phyloP scores from a whole-genome alignment of 2,113 vertebrate genomes.

The Ellobius talpinus region DNA sequence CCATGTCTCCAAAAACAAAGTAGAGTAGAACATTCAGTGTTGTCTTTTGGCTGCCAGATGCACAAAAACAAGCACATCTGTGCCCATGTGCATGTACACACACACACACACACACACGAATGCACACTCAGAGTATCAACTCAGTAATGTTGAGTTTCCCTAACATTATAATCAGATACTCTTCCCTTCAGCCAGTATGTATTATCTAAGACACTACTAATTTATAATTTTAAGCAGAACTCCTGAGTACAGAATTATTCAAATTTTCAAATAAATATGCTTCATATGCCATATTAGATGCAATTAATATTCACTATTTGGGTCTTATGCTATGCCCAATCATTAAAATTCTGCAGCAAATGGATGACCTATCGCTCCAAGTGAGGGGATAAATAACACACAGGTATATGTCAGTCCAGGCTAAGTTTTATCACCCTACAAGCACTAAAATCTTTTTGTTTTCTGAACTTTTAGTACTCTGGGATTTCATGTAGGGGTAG shows the following conservation, averaged over 20 bases:
- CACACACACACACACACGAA: not conserved
- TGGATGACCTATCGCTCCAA: not conserved
- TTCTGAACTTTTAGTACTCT: not conserved
- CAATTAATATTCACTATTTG: not conserved
- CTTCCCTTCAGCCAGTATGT: not conserved
- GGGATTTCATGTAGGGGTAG: not conserved
- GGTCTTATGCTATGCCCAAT: not conserved
- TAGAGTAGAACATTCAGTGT: not conserved
- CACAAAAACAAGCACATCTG: not conserved
- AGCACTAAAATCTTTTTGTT: conserved; percentile 33
- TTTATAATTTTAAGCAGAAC: conserved; percentile 44
- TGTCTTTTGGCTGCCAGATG: not conserved
- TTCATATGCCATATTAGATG: not conserved
- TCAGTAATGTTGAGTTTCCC: conserved; percentile 43
- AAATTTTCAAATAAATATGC: conserved; percentile 59
- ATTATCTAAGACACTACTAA: conserved; percentile 27
- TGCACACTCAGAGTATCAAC: not conserved
- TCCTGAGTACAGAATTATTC: not conserved
- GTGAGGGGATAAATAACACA: not conserved
- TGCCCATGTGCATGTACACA: too few relatives aligned
- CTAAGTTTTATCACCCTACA: not conserved
- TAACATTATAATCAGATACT: conserved; percentile 51
- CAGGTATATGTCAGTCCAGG: not conserved
- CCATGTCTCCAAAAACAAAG: not conserved
- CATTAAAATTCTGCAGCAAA: conserved; percentile 50